Evolutionary conservation across 2,888 invertebrate genomes (phyloP).

Genomic region (Azorinus chamasolen): DNA sequence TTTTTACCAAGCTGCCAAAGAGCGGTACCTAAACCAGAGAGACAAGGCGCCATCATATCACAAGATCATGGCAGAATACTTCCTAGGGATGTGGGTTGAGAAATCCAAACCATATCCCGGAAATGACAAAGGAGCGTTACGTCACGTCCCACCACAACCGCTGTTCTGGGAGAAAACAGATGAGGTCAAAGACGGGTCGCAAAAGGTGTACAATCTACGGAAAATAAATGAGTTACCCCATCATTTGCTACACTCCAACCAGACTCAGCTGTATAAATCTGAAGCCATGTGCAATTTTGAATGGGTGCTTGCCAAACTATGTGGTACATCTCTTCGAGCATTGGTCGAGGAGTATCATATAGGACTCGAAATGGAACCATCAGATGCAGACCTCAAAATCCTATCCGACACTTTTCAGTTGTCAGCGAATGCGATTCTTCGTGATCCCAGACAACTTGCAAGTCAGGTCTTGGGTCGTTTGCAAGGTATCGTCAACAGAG

Average conservation of each 20-base stretch:
- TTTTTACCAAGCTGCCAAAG: slow-evolving; percentile 89
- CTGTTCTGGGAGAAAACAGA: slow-evolving; percentile 73
- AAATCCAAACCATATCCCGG: slow-evolving; percentile 77
- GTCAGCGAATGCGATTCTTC: slow-evolving; percentile 91
- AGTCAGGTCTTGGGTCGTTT: slow-evolving; percentile 89
- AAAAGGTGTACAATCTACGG: slow-evolving; percentile 90
- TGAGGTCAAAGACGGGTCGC: slow-evolving; percentile 58
- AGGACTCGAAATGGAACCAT: slow-evolving; percentile 79
- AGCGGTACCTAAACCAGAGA: slow-evolving; percentile 88
- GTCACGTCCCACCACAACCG: slow-evolving; percentile 76
- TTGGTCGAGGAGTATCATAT: slow-evolving; percentile 92
- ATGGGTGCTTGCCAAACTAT: slow-evolving; percentile 94
- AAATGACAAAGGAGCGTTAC: slow-evolving; percentile 70
- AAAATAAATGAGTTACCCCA: slow-evolving; percentile 94
- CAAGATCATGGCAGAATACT: slow-evolving; percentile 84
- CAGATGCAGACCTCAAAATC: slow-evolving; percentile 86
- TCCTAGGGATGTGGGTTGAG: slow-evolving; percentile 81
- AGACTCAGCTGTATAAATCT: slow-evolving; percentile 88
- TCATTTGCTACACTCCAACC: slow-evolving; percentile 90
- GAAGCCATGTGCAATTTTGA: slow-evolving; percentile 91
- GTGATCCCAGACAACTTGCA: slow-evolving; percentile 94
- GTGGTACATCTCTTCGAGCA: slow-evolving; percentile 92
- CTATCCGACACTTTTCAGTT: slow-evolving; percentile 91
- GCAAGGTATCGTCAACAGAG: slow-evolving; percentile 81
- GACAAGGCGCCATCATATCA: slow-evolving; percentile 85